Base-by-base conservation (phyloP, 2,113 vertebrate species). In the Cygnus atratus region DNA sequence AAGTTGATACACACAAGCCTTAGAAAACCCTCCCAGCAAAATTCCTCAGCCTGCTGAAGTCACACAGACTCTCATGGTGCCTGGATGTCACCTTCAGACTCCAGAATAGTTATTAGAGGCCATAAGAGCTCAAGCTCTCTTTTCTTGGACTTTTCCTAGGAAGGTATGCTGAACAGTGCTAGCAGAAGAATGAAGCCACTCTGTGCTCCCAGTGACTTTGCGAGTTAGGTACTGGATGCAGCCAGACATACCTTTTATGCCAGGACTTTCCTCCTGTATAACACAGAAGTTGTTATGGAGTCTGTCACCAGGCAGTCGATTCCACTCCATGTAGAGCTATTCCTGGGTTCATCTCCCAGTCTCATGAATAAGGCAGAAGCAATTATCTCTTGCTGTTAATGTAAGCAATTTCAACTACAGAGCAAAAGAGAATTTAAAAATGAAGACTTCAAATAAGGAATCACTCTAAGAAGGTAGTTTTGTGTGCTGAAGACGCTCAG, bases 271-370 rank as follows among this genome's bases (percentile, higher is more conserved):
- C 16, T 25, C 33, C 31, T 17, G 46, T 33, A 39, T 18, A 75
- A 55, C 4, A 84, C 4, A 93, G 59, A 71, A n/a, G 43, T 11
- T 35, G 11, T 67, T 59, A 68, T 1, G 25, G 44, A 65, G 46
- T 46, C 46, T 81, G 55, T 71, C 50, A 77, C 29, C 31, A 59
- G 25, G 5, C 24, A 29, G 22, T 21, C 57, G 48, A 72, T 70
- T 17, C 11, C 59, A 70, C 37, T 4, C 1, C 9, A 12, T 1
- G 0, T 44, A 52, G 16, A 54, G 6, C 46, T 52, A 71, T 37
- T 75, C 57, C 14, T 41, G 21, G 4, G 5, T 61, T 88, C 31
- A 59, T 19, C 33, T 88, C 41, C 33, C 39, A 16, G 11, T 75
- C 52, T 61, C 33, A 28, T 70, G 16, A 62, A 18, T 2, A 72